These are phyloP conservation scores for Gastrophryne carolinensis DNA, from an alignment of 2,797 vertebrate species.

Conservation along the genomic window DNA sequence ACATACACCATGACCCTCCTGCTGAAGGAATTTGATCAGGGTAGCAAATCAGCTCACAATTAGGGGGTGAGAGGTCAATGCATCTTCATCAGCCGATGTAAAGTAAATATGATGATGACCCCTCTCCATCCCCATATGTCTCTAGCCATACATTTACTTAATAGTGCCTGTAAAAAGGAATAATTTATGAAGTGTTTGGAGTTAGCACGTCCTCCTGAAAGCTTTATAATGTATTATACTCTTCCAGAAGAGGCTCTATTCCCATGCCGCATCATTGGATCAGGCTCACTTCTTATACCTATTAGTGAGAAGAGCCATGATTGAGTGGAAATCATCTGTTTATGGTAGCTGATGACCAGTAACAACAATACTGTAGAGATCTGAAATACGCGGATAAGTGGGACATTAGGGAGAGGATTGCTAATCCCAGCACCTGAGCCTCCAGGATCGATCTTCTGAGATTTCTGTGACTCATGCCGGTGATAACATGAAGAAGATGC, in stretches of 20 bases:
- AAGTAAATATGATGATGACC: background rate
- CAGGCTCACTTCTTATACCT: background rate
- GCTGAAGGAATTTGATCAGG: too few relatives aligned
- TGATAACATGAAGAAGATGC: background rate
- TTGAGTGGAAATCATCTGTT: background rate
- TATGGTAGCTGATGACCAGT: background rate
- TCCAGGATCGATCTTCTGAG: background rate
- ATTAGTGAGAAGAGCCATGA: background rate
- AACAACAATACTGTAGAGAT: constrained; percentile 6
- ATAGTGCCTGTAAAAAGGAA: background rate
- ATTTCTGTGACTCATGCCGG: background rate
- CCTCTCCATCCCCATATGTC: background rate
- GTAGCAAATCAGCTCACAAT: too few relatives aligned
- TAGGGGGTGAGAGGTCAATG: background rate
- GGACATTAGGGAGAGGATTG: constrained; percentile 8
- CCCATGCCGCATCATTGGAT: background rate
- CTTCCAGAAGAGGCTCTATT: background rate
- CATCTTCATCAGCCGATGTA: background rate
- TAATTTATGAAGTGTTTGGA: background rate
- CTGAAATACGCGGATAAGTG: background rate
- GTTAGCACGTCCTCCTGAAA: background rate
- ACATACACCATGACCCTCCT: too few relatives aligned
- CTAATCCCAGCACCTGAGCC: constrained; percentile 31
- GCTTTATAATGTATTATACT: too few relatives aligned
- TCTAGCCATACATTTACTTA: background rate